Conservation (phyloP, 2,113 vertebrate genomes). For the Prietella phreatophila region DNA sequence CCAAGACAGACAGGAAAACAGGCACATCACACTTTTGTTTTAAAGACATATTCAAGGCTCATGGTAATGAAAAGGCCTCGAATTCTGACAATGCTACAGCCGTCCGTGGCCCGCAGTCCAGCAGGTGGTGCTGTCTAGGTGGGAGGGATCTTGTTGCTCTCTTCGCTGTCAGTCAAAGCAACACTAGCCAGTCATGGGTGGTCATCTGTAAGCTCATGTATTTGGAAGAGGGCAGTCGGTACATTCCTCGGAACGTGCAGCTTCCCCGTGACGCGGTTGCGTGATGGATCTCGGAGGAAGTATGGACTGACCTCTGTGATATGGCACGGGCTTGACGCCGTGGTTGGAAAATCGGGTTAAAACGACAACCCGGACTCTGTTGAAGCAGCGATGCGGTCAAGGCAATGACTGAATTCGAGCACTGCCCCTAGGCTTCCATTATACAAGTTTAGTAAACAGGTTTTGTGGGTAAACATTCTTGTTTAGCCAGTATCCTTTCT, state of each 20-base stretch:
- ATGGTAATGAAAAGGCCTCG: not conserved
- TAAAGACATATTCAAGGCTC: not conserved
- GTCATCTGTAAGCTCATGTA: not conserved
- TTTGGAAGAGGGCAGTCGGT: not conserved
- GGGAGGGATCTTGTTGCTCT: not conserved
- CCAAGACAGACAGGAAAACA: not conserved
- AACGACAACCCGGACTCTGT: not conserved
- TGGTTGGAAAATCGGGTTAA: not conserved
- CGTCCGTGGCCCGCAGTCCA: not conserved
- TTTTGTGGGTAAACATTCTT: not conserved
- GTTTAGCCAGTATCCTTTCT: not conserved
- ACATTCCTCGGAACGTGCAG: not conserved
- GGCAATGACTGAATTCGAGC: not conserved
- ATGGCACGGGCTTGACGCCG: not conserved
- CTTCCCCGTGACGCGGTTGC: not conserved
- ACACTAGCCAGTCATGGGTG: not conserved
- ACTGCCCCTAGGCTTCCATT: not conserved
- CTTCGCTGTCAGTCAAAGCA: not conserved
- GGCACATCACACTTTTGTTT: not conserved
- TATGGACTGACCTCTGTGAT: not conserved
- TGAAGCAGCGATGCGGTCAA: not conserved
- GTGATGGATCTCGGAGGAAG: not conserved
- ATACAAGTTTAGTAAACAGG: not conserved
- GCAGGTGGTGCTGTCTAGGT: not conserved
- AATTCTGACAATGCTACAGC: not conserved